These are phyloP conservation scores for Chrysemys picta DNA, from an alignment of 2,113 vertebrate species.

Conservation along the genomic window DNA sequence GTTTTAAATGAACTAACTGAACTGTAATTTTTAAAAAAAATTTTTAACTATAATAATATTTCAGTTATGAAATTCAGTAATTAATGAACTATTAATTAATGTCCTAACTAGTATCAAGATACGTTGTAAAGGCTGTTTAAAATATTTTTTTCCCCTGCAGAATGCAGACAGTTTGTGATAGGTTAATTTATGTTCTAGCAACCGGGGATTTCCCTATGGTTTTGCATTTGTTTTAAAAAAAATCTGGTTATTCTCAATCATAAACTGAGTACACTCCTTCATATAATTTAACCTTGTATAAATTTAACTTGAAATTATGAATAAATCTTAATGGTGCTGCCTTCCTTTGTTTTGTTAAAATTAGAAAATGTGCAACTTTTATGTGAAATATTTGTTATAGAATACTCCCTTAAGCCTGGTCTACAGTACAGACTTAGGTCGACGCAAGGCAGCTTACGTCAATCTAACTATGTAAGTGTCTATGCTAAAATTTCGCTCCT, in stretches of 20 bases:
- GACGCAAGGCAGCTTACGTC: background rate
- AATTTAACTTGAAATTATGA: background rate
- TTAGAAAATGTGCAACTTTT: background rate
- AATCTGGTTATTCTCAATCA: background rate
- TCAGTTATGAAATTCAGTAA: background rate
- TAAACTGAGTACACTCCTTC: background rate
- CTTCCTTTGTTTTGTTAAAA: background rate
- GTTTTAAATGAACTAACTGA: slow-evolving; percentile 5
- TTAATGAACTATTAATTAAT: background rate
- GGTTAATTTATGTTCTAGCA: background rate
- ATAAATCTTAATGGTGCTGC: background rate
- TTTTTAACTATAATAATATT: background rate
- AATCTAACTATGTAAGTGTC: background rate
- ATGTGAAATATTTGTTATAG: background rate
- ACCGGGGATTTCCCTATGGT: rapidly evolving
- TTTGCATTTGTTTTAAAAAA: rapidly evolving
- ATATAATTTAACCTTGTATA: background rate
- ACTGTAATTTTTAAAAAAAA: background rate
- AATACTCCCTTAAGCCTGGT: background rate
- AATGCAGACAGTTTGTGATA: background rate
- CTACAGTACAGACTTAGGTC: background rate
- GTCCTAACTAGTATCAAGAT: background rate
- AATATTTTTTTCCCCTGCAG: background rate
- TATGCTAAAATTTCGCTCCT: background rate
- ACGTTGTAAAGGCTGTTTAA: background rate